These are phyloP conservation scores for Himalopsyche anomala DNA, from an alignment of 2,888 invertebrate species.

Conservation along the genomic window DNA sequence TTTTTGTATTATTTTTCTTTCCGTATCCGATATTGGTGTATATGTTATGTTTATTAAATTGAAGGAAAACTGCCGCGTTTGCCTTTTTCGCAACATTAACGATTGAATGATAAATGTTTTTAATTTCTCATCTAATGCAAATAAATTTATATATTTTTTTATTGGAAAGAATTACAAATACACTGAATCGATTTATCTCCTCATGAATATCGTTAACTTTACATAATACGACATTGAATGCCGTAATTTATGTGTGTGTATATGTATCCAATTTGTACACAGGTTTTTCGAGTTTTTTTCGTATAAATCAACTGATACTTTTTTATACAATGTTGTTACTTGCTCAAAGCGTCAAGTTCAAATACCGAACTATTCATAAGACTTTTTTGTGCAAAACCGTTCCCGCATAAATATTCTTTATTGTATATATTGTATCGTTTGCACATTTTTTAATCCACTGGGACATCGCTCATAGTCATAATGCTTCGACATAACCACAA, in stretches of 20 bases:
- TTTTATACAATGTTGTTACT: not conserved
- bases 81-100: no score
- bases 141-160: not conserved
- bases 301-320: conserved; percentile 32
- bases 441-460: not conserved
- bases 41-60: no score
- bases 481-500: not conserved
- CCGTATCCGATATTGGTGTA: no score
- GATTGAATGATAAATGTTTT: no score
- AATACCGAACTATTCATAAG: conserved; percentile 12
- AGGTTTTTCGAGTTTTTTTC: conserved; percentile 38
- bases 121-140: no score
- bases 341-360: conserved; percentile 31
- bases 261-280: conserved; percentile 34
- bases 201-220: conserved; percentile 27
- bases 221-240: conserved; percentile 18
- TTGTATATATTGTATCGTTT: not conserved
- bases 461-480: conserved; percentile 13
- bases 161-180: not conserved
- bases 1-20: no score
- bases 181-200: conserved; percentile 7
- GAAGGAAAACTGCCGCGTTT: no score
- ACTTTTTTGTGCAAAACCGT: not conserved
- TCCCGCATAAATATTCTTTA: not conserved
- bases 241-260: not conserved